Base-by-base conservation (phyloP, 1,140 invertebrate genomes). In the Apis cerana region DNA sequence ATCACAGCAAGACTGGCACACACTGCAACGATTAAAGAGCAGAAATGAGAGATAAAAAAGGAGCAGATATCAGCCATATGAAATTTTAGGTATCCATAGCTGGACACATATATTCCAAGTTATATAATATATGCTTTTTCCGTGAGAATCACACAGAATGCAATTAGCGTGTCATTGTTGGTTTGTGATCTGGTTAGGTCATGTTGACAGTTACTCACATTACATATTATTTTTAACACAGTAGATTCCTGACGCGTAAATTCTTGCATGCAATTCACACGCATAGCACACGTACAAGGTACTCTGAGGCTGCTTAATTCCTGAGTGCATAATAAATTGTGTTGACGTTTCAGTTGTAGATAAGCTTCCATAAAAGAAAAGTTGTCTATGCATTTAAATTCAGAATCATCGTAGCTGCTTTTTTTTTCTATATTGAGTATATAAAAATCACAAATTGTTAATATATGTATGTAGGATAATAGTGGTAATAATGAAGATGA, bases 1-100 rank as follows among this genome's bases (percentile, higher is more conserved):
- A 82, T 90, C 88, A 92, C 90, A 93, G 91, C 92, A 92, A 93
- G 88, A 93, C 83, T 62, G 78, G 92, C 92, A 92, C 89, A 92
- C 91, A 93, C 89, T 92, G 91, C 91, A 89, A 86, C 91, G 78
- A 85, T 90, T 69, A 80, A 87, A 82, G 33, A 83, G 84, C 82
- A 82, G 64, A 79, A 83, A 84, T 62, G 86, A 83, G 82, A 83
- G 74, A 62, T 17, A 68, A 13, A 64, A n/a, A 80, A 68, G 64
- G 78, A 80, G 58, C 69, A 74, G 13, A 80, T 33, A 72, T 64
- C 48, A 61, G 43, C 68, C 19, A 61, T 61, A 48, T 1, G 27
- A 13, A 33, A 58, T 48, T 27, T 54, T 19, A n/a, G 33, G 33
- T 58, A 27, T 58, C 23, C 33, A 27, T 27, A 43, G n/a, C 23